phyloP scores from a whole-genome alignment of 2,113 vertebrate genomes.

The Rhinoderma darwinii region DNA sequence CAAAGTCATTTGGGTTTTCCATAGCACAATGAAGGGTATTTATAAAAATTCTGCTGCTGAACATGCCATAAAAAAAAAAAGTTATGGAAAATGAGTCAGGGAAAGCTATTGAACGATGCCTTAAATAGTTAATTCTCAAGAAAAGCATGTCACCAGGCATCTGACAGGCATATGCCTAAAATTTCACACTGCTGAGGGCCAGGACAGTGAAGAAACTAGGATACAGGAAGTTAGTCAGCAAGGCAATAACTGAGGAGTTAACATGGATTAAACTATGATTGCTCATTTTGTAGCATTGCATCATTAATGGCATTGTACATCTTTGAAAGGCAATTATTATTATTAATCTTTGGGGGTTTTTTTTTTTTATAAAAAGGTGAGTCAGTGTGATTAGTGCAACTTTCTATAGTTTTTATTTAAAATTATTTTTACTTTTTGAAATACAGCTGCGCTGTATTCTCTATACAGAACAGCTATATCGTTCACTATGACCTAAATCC shows the following conservation, averaged over 20 bases:
- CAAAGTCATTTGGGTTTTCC: constrained; percentile 15
- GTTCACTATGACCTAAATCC: too few relatives aligned
- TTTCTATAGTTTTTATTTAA: too few relatives aligned
- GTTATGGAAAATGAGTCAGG: not conserved
- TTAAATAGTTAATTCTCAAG: not conserved
- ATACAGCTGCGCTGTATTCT: too few relatives aligned
- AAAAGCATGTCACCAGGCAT: constrained; percentile 37
- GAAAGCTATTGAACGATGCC: not conserved
- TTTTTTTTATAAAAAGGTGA: too few relatives aligned
- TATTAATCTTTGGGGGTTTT: too few relatives aligned
- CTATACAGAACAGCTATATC: too few relatives aligned
- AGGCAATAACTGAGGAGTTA: not conserved
- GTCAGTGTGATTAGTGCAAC: too few relatives aligned
- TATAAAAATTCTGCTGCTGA: constrained; percentile 20
- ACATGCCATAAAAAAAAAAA: constrained; percentile 34
- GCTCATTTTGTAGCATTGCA: not conserved
- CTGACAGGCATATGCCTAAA: constrained; percentile 35
- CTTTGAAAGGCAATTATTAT: too few relatives aligned
- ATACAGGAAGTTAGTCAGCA: not conserved
- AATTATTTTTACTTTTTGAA: too few relatives aligned
- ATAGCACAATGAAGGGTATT: constrained; percentile 39
- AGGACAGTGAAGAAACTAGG: not conserved
- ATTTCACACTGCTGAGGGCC: not conserved
- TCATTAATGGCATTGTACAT: not conserved
- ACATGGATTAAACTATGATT: not conserved